Base-by-base conservation (phyloP, 2,888 invertebrate genomes). In the Melieria omissa region DNA sequence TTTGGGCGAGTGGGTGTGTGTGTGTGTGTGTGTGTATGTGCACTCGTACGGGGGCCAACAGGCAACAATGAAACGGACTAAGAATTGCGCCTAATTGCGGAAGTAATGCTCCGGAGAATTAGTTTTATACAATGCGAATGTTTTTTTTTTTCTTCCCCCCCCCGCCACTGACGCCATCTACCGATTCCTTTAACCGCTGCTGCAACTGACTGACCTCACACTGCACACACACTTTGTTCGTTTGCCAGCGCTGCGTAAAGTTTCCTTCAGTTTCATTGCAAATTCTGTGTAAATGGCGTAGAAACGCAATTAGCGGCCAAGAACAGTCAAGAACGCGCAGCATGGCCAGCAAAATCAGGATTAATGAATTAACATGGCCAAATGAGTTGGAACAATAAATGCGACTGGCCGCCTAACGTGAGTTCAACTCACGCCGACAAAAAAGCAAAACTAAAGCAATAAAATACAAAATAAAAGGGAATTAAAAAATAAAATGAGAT, bases 11-110 rank as follows among this genome's bases (percentile, higher is more conserved):
- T 16, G 16, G 1, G 16, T 16, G 16, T 16, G 16, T 16, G 16
- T 16, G 16, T 16, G 16, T 16, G 16, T 16, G 16, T 2, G 16
- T 1, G 16, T 1, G 16, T 16, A 2, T 16, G 16, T 16, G 16
- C 6, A 55, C 9, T 14, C 7, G 44, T 67, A 67, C 58, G 55
- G 41, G 60, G 16, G 42, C 49, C 5, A 46, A n/a, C 45, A 5
- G 9, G 44, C 9, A 63, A 58, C 66, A 76, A 70, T 78, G 76
- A 73, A 65, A 65, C 16, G 45, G 61, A 58, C 52, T 75, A 80
- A 80, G 78, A 79, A 79, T 76, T 78, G 75, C 74, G 83, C 84
- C 85, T 83, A 83, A 83, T 84, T 83, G 83, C 83, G 81, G 79
- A 84, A 78, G 83, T 80, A 80, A 79, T 84, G 78, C 83, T 77